Base-by-base conservation (phyloP, 2,113 vertebrate genomes). In the Deroptyus accipitrinus region DNA sequence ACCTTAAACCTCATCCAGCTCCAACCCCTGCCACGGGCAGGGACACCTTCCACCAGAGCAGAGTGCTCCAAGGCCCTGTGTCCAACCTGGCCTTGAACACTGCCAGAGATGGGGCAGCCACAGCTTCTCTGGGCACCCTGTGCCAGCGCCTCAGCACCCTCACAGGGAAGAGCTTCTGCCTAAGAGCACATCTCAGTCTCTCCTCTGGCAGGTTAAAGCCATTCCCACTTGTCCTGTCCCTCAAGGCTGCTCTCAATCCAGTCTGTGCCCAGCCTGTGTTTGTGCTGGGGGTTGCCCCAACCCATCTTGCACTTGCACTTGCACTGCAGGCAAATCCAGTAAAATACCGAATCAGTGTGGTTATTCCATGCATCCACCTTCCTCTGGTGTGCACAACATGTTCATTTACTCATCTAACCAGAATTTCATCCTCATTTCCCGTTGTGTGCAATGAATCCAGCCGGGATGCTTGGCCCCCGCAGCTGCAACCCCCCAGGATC, bases 391-490 rank as follows among this genome's bases (percentile, higher is more conserved):
- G 75, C 75, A 68, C 88, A 85, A 86, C 67, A 2, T 73, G 54
- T 61, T 89, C 49, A 28, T 83, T 95, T 83, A 68, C 27, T 85
- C 1, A 0, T 75, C 83, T 41, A 30, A 88, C 72, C 30, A 61
- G 31, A 62, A 83, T 90, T 76, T 46, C 78, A 35, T 66, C 1
- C 0, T 69, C n/a, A 3, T 49, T 54, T 83, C 91, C 87, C 2
- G 0, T 1, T 4, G 76, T 7, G 49, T 11, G 19, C 41, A 61
- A 44, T 37, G 86, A 77, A 77, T 83, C 57, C 57, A 66, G 44
- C 20, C 0, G 0, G 52, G 74, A 14, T 6, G 59, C 90, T 72
- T 7, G 0, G 13, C 28, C 13, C 33, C 52, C 0, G 0, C 7
- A 12, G 24, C 68, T 1, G 5, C 72, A 57, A 33, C 46, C 86